These are phyloP conservation scores for Perca schrenkii DNA, from an alignment of 2,113 vertebrate species.

Conservation along the genomic window DNA sequence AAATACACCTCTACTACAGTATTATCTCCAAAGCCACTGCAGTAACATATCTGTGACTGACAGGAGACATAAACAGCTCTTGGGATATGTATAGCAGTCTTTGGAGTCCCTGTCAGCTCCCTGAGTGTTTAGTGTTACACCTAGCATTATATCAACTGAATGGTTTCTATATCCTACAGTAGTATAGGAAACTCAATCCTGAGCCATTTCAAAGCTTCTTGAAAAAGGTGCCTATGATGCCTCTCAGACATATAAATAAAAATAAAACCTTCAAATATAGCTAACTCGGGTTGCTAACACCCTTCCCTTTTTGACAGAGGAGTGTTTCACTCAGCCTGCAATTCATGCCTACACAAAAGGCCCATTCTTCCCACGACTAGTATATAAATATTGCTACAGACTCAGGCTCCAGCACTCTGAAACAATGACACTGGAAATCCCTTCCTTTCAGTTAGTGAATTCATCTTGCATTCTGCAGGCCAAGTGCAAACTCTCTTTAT, in stretches of 20 bases:
- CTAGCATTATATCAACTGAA: conserved; percentile 50
- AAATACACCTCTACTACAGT: conserved; percentile 33
- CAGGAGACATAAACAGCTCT: conserved; percentile 49
- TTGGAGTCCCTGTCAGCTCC: conserved; percentile 57
- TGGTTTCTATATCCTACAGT: conserved; percentile 40
- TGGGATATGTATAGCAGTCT: conserved; percentile 65
- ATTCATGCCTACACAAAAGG: conserved; percentile 72
- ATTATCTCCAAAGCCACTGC: conserved; percentile 37
- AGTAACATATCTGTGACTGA: conserved; percentile 62
- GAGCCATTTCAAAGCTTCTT: conserved; percentile 47
- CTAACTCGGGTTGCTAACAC: conserved; percentile 27
- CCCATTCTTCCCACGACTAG: conserved; percentile 60
- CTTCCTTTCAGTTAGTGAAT: conserved; percentile 68
- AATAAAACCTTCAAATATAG: conserved; percentile 44
- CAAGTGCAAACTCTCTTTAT: conserved; percentile 58
- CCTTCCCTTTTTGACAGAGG: conserved; percentile 50
- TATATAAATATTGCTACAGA: conserved; percentile 80
- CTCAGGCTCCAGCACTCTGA: conserved; percentile 52
- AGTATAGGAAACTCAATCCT: conserved; percentile 60
- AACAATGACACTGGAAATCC: conserved; percentile 74
- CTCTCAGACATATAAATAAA: conserved; percentile 62
- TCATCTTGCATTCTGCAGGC: conserved; percentile 55
- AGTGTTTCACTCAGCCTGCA: conserved; percentile 45
- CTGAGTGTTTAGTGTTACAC: conserved; percentile 60
- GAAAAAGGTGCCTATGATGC: conserved; percentile 50